Conservation (phyloP, 2,888 invertebrate species). For the Geotrupes spiniger region DNA sequence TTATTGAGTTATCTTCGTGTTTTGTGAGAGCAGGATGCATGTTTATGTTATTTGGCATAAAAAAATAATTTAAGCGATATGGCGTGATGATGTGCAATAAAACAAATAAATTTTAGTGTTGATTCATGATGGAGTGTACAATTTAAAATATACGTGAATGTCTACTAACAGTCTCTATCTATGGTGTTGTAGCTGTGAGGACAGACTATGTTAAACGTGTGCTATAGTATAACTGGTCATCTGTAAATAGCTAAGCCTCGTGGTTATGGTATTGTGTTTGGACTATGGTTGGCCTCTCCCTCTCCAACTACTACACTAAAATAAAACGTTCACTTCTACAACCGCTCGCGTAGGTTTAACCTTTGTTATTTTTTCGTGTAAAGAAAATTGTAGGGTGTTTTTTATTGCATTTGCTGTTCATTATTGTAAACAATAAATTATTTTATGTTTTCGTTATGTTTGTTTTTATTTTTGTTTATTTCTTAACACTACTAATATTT, state of each 20-base stretch:
- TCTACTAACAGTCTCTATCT: slow-evolving; percentile 25
- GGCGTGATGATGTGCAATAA: no score
- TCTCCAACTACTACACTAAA: slow-evolving; percentile 5
- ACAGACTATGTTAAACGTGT: slow-evolving; percentile 42
- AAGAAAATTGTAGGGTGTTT: slow-evolving; percentile 19
- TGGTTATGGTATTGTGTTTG: slow-evolving; percentile 42
- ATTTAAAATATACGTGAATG: slow-evolving; percentile 9
- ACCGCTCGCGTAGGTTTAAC: slow-evolving; percentile 16
- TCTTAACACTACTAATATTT: background rate
- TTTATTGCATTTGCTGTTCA: slow-evolving; percentile 18
- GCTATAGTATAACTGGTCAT: slow-evolving; percentile 44
- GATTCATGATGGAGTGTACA: slow-evolving; percentile 10
- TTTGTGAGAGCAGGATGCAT: no score
- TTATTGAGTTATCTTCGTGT: no score
- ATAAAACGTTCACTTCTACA: slow-evolving; percentile 1
- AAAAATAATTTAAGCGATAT: no score
- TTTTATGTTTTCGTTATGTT: slow-evolving; percentile 24
- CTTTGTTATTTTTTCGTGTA: slow-evolving; percentile 17
- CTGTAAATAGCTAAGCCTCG: slow-evolving; percentile 45
- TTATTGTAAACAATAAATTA: slow-evolving; percentile 26
- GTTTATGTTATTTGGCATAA: no score
- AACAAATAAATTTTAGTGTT: no score
- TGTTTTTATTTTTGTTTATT: slow-evolving; percentile 19
- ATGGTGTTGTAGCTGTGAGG: slow-evolving; percentile 39
- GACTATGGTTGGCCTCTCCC: slow-evolving; percentile 32